phyloP scores from a whole-genome alignment of 2,797 vertebrate species.

The Cyprinodon diabolis region DNA sequence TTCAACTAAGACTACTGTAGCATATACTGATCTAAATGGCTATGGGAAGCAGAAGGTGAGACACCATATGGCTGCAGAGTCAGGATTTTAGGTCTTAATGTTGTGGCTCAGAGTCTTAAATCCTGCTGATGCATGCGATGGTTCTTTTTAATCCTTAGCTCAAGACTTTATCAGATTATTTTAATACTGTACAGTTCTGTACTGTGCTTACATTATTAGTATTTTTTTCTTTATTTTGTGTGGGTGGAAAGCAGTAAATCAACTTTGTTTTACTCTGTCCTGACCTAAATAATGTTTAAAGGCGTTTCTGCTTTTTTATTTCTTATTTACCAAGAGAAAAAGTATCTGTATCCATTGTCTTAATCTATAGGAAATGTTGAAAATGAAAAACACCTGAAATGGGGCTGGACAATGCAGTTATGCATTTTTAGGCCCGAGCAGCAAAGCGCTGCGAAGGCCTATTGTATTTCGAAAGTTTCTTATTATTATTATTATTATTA shows the following conservation, averaged over 20 bases:
- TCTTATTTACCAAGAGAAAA: no score
- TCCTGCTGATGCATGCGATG: not conserved
- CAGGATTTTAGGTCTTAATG: not conserved
- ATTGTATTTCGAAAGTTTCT: no score
- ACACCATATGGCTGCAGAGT: not conserved
- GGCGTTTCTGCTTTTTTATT: conserved; percentile 2
- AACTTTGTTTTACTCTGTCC: conserved; percentile 21
- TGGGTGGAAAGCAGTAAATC: conserved; percentile 20
- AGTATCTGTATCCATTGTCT: no score
- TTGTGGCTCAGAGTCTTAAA: not conserved
- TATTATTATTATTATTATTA: no score
- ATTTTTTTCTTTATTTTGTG: not conserved
- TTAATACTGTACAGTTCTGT: not conserved
- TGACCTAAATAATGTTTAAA: conserved; percentile 38
- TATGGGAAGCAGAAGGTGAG: not conserved
- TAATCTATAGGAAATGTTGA: no score
- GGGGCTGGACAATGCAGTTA: no score
- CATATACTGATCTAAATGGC: not conserved
- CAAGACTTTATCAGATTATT: not conserved
- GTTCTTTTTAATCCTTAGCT: not conserved
- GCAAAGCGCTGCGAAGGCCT: no score
- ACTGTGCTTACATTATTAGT: conserved; percentile 11
- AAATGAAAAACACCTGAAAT: no score
- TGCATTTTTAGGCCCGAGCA: no score
- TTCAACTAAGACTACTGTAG: no score